These are phyloP conservation scores for Aphelocoma californica DNA, from an alignment of 2,797 vertebrate species.

Conservation along the genomic window DNA sequence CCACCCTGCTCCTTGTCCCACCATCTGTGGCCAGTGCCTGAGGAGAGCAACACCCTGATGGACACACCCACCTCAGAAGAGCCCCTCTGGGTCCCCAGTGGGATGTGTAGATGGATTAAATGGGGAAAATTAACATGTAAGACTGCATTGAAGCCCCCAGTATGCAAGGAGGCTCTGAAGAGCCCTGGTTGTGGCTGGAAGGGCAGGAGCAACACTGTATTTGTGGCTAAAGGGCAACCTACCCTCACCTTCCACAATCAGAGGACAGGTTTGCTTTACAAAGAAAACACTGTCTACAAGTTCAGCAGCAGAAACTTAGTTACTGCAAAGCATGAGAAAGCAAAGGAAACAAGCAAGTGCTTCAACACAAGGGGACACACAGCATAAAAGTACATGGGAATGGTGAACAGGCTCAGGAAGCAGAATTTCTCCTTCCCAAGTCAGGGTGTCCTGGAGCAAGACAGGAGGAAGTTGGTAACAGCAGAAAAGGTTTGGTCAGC, in stretches of 20 bases:
- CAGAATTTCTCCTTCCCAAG: not conserved
- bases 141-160: not conserved
- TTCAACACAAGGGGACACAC: not conserved
- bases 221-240: not conserved
- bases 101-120: not conserved
- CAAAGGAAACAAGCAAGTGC: not conserved
- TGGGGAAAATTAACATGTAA: not conserved
- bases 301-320: not conserved
- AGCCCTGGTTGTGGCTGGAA: not conserved
- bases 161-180: not conserved
- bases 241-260: not conserved
- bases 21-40: not conserved
- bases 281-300: not conserved
- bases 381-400: not conserved
- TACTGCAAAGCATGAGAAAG: not conserved
- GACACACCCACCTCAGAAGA: not conserved
- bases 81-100: not conserved
- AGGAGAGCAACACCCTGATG: not conserved
- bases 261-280: not conserved
- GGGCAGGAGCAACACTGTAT: not conserved
- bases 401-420: not conserved
- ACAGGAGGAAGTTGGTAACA: not conserved
- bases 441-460: not conserved
- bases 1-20: not conserved
- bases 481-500: not conserved